A percentile compares a stretch with the other conserved stretches of the same genome.
These are phyloP conservation scores for Anguilla japonica DNA, from an alignment of 2,113 vertebrate species.

Conservation along the genomic window DNA sequence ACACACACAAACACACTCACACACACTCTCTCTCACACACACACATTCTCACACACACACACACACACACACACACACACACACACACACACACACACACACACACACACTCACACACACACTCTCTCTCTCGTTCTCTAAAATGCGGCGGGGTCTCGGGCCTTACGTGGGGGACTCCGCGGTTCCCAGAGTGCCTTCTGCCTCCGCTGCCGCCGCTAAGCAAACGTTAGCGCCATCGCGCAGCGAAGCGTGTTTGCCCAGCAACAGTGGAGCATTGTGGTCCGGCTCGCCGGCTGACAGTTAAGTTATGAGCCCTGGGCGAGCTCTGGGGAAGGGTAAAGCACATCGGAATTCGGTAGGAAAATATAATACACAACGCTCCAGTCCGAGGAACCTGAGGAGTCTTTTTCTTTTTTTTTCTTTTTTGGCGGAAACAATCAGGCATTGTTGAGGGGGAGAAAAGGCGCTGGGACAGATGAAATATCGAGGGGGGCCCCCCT, in stretches of 20 bases:
- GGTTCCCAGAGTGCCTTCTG: constrained; percentile 73
- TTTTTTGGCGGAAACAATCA: constrained; percentile 93
- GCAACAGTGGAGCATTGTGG: constrained; percentile 88
- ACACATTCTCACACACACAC: too few relatives aligned
- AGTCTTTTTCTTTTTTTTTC: too few relatives aligned
- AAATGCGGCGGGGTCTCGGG: constrained; percentile 57
- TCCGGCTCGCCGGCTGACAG: constrained; percentile 84
- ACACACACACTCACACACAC: too few relatives aligned
- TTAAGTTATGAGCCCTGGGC: constrained; percentile 93
- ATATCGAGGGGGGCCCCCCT: constrained; percentile 86
- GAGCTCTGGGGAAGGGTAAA: constrained; percentile 89
- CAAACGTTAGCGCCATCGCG: constrained; percentile 87
- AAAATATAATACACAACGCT: constrained; percentile 93
- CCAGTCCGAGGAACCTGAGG: constrained; percentile 92
- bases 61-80: too few relatives aligned
- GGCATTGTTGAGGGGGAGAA: constrained; percentile 95
- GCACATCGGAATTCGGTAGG: constrained; percentile 95
- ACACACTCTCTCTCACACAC: too few relatives aligned
- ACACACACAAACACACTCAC: too few relatives aligned
- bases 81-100: too few relatives aligned
- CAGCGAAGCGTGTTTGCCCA: constrained; percentile 80
- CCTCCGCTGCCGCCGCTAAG: constrained; percentile 85
- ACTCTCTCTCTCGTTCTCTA: background rate
- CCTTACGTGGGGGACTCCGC: constrained; percentile 71
- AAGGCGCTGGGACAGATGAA: constrained; percentile 99